A percentile compares a stretch with the other conserved stretches of the same genome.
These are phyloP conservation scores for Chaenocephalus aceratus DNA, from an alignment of 2,113 vertebrate species.

Conservation along the genomic window DNA sequence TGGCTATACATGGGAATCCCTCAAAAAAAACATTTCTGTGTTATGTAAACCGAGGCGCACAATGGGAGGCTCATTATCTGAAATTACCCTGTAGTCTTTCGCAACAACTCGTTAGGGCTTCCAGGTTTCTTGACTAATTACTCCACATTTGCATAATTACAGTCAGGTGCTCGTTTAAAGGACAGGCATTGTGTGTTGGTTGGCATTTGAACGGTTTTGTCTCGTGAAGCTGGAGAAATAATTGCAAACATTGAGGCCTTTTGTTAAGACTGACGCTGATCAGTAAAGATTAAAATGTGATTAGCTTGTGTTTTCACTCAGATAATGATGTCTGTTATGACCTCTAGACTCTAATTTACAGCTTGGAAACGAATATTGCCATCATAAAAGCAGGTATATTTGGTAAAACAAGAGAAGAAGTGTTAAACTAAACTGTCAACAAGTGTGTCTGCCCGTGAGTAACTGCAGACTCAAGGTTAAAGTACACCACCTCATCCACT, in stretches of 20 bases:
- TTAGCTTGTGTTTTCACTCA: conserved; percentile 6
- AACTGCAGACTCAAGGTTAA: neutral
- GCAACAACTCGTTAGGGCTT: conserved; percentile 54
- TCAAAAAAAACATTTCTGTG: conserved; percentile 16
- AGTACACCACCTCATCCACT: neutral
- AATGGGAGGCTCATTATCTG: conserved; percentile 48
- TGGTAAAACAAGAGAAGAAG: neutral
- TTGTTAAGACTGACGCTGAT: neutral
- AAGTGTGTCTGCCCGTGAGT: neutral
- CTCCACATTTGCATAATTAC: conserved; percentile 61
- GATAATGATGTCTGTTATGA: conserved; percentile 13
- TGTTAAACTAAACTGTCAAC: neutral
- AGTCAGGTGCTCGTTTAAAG: conserved; percentile 54
- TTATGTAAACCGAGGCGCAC: conserved; percentile 19
- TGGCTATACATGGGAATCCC: conserved; percentile 12
- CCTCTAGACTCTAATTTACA: neutral
- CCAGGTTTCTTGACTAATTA: conserved; percentile 60
- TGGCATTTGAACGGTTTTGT: conserved; percentile 48
- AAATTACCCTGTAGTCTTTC: conserved; percentile 44
- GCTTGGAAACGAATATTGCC: neutral
- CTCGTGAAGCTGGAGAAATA: conserved; percentile 22
- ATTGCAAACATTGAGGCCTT: conserved; percentile 18
- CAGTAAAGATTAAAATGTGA: conserved; percentile 5
- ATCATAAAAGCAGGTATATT: neutral
- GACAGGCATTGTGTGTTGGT: conserved; percentile 46